These are phyloP conservation scores for Drosophila repleta DNA, from an alignment of 1,140 invertebrate genomes.

Conservation along the genomic window DNA sequence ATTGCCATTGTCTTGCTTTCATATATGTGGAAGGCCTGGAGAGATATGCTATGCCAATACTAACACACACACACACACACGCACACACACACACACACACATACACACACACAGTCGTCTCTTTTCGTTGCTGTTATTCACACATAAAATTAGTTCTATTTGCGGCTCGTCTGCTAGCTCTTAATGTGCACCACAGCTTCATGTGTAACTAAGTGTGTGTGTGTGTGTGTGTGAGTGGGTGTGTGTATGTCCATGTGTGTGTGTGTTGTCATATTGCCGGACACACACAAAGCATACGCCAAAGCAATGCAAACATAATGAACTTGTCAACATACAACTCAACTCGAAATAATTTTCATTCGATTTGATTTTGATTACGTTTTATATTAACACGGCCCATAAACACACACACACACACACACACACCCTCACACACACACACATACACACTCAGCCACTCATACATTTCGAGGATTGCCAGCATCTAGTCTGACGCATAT, in stretches of 20 bases:
- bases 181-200: conserved; percentile 58
- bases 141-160: conserved; percentile 79
- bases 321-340: conserved; percentile 69
- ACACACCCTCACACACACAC: conserved; percentile 27
- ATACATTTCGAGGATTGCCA: neutral
- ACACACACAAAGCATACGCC: conserved; percentile 49
- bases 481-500: neutral
- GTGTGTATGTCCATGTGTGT: conserved; percentile 3
- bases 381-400: conserved; percentile 69
- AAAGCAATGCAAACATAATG: conserved; percentile 79
- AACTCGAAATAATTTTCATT: conserved; percentile 77
- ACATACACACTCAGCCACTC: conserved; percentile 21
- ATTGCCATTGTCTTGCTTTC: conserved; percentile 13
- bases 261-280: conserved; percentile 58
- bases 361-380: conserved; percentile 80
- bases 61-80: neutral
- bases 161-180: conserved; percentile 65
- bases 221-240: conserved; percentile 2
- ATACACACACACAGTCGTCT: neutral
- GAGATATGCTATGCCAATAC: neutral
- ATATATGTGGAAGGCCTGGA: neutral
- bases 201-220: conserved; percentile 8
- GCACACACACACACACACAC: neutral
- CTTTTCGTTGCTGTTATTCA: conserved; percentile 57
- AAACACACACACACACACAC: conserved; percentile 6